Conservation (phyloP, 2,888 invertebrate species). For the Amblyjoppa proteus region DNA sequence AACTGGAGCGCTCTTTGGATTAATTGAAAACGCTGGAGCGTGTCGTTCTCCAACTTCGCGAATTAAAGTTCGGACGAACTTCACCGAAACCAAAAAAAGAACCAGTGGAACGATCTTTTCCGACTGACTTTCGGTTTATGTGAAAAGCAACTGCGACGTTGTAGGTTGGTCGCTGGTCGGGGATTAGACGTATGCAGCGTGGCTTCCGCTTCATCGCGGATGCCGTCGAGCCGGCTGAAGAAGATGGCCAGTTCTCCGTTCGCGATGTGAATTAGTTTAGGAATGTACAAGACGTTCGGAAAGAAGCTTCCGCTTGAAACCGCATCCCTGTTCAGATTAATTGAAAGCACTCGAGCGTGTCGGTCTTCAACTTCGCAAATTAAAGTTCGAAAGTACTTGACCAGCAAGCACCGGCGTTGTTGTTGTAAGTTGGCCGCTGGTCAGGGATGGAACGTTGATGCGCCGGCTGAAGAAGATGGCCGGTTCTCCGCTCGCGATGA, state of each 20-base stretch:
- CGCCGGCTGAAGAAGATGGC: neutral
- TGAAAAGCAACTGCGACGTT: neutral
- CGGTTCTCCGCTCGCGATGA: neutral
- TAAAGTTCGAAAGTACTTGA: too few relatives aligned
- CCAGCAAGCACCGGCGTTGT: neutral
- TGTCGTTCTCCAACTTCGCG: neutral
- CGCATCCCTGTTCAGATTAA: neutral
- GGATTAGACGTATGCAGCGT: conserved; percentile 15
- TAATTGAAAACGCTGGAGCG: neutral
- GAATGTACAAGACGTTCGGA: conserved; percentile 57
- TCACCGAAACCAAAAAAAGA: neutral
- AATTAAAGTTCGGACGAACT: neutral
- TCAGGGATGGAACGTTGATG: too few relatives aligned
- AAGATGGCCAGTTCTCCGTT: conserved; percentile 73
- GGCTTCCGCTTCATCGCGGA: conserved; percentile 63
- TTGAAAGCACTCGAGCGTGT: neutral
- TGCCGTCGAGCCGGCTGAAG: conserved; percentile 44
- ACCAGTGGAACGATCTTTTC: neutral
- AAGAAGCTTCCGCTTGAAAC: neutral
- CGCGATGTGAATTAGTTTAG: conserved; percentile 81
- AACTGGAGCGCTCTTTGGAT: neutral
- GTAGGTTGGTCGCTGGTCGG: too few relatives aligned
- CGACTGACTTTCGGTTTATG: neutral
- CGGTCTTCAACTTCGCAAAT: too few relatives aligned
- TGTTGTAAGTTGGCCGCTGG: too few relatives aligned